Evolutionary conservation across 2,113 vertebrate species (phyloP).

Genomic region (Podarcis muralis): DNA sequence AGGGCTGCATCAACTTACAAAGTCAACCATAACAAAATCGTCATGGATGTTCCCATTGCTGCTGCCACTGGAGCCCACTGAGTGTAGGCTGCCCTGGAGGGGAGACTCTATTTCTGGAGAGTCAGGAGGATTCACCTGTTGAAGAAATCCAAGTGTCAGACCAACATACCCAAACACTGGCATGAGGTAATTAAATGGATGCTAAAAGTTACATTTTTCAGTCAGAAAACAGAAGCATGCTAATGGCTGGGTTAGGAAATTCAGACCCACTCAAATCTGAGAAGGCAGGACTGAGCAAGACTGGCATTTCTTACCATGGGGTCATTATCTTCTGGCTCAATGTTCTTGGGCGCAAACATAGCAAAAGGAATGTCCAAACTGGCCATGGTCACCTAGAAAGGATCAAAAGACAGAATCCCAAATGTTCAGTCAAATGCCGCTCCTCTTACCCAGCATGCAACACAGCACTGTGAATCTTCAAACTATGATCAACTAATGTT

Average conservation of each 20-base stretch:
- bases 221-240: slow-evolving; percentile 17
- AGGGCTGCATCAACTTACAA: slow-evolving; percentile 79
- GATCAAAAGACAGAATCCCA: slow-evolving; percentile 56
- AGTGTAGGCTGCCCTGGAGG: slow-evolving; percentile 91
- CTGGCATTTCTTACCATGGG: slow-evolving; percentile 86
- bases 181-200: not conserved
- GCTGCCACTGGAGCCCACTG: slow-evolving; percentile 87
- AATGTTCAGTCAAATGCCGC: slow-evolving; percentile 12
- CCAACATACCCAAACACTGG: not conserved
- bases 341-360: slow-evolving; percentile 90
- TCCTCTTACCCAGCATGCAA: not conserved
- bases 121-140: slow-evolving; percentile 90
- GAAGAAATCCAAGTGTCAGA: slow-evolving; percentile 54
- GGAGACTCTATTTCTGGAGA: slow-evolving; percentile 88
- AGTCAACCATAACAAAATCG: slow-evolving; percentile 98
- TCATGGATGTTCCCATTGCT: slow-evolving; percentile 86
- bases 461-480: slow-evolving; percentile 5
- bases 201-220: not conserved
- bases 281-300: slow-evolving; percentile 31
- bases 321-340: slow-evolving; percentile 90
- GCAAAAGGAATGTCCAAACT: slow-evolving; percentile 95
- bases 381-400: slow-evolving; percentile 86
- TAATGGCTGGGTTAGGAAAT: slow-evolving; percentile 15
- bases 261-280: not conserved
- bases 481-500: slow-evolving; percentile 1